Conservation (phyloP, 1,140 invertebrate species). For the Tetramorium parvispinum region DNA sequence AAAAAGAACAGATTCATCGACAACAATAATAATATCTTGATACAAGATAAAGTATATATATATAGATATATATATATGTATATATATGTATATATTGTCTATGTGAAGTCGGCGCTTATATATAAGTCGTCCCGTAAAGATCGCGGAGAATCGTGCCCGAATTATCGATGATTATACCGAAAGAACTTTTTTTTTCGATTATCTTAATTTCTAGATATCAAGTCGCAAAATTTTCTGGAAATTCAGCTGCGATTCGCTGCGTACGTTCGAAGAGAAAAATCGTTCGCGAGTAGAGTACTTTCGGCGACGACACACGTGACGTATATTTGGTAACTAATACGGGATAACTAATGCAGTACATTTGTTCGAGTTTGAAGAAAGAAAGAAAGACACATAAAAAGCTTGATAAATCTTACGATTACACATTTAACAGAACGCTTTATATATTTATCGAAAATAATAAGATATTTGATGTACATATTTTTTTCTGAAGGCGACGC, state of each 20-base stretch:
- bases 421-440: constrained; percentile 54
- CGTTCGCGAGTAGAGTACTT: constrained; percentile 13
- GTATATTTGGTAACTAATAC: constrained; percentile 32
- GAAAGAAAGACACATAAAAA: constrained; percentile 16
- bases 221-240: neutral
- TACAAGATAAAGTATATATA: constrained; percentile 37
- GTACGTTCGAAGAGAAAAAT: neutral
- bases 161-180: constrained; percentile 31
- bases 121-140: constrained; percentile 48
- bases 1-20: constrained; percentile 52
- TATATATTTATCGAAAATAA: constrained; percentile 60
- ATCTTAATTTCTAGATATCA: constrained; percentile 48
- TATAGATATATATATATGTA: neutral
- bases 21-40: constrained; percentile 33
- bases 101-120: constrained; percentile 56
- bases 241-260: neutral
- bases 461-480: constrained; percentile 39
- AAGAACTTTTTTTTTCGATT: neutral
- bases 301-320: constrained; percentile 15
- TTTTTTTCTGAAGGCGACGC: constrained; percentile 8
- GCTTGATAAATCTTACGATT: constrained; percentile 39
- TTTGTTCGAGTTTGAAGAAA: constrained; percentile 20
- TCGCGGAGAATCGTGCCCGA: constrained; percentile 35
- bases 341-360: neutral
- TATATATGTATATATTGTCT: constrained; percentile 42